These are phyloP conservation scores for Dicrurus megarhynchus DNA, from an alignment of 2,113 vertebrate genomes.

Conservation along the genomic window DNA sequence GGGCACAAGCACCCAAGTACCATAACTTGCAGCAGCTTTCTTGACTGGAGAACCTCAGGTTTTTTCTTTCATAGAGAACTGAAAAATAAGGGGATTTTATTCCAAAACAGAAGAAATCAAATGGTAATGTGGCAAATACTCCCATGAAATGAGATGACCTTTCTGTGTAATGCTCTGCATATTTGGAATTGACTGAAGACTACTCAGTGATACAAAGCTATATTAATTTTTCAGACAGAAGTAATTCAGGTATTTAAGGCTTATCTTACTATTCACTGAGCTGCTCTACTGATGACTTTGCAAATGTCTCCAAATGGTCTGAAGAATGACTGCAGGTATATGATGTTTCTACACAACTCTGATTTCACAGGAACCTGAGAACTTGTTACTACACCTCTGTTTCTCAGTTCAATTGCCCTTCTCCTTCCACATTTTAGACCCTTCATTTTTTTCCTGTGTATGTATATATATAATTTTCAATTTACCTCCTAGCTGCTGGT, in stretches of 20 bases:
- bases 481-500: not conserved
- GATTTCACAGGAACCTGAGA: not conserved
- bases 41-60: not conserved
- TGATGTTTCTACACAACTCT: not conserved
- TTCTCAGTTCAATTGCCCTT: not conserved
- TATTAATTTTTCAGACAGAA: not conserved
- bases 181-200: not conserved
- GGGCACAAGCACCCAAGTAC: not conserved
- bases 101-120: fast-evolving
- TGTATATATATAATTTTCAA: not conserved
- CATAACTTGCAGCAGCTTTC: not conserved
- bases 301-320: not conserved
- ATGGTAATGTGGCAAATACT: not conserved
- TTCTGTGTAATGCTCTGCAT: not conserved
- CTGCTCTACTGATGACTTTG: not conserved
- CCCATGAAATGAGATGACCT: not conserved
- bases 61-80: not conserved
- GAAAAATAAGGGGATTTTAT: not conserved
- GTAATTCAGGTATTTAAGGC: not conserved
- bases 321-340: not conserved
- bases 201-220: not conserved
- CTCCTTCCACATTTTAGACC: not conserved
- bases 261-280: not conserved
- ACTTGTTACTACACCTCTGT: not conserved
- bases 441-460: not conserved